Evolutionary conservation across 1,140 invertebrate species (phyloP).

Genomic region (Lepidotrigona ventralis): DNA sequence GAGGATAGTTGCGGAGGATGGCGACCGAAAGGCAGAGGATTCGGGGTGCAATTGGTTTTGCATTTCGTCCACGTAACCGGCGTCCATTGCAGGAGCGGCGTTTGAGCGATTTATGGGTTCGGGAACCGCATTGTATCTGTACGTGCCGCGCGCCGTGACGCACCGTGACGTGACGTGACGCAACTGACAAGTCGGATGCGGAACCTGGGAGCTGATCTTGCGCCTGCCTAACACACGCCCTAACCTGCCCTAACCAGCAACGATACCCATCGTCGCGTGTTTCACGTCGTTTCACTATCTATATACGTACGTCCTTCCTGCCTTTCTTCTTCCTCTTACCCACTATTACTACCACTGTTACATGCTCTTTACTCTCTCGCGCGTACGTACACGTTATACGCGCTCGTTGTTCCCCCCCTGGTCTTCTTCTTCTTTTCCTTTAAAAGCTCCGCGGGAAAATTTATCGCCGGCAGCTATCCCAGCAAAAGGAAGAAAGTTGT

Average conservation of each 20-base stretch:
- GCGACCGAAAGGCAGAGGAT: constrained; percentile 10
- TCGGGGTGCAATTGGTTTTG: constrained; percentile 46
- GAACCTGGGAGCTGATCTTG: constrained; percentile 55
- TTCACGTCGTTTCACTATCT: not conserved
- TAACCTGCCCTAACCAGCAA: constrained; percentile 28
- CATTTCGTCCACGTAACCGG: constrained; percentile 46
- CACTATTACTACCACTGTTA: too few species aligned
- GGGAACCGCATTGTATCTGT: constrained; percentile 69
- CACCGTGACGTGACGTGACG: not conserved
- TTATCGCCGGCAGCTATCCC: constrained; percentile 69
- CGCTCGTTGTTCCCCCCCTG: too few species aligned
- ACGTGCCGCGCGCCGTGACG: constrained; percentile 49
- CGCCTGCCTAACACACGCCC: constrained; percentile 27
- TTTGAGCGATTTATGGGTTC: constrained; percentile 75
- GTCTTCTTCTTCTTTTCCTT: constrained; percentile 46
- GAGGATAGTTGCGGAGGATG: not conserved
- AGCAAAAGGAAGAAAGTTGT: constrained; percentile 69
- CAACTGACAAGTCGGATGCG: constrained; percentile 70
- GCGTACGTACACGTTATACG: not conserved
- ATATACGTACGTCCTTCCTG: not conserved
- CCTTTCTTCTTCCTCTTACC: not conserved
- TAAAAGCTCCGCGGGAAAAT: constrained; percentile 61
- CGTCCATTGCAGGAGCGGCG: constrained; percentile 57
- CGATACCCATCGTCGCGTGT: constrained; percentile 30
- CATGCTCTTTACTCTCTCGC: not conserved